Evolutionary conservation across 1,140 invertebrate species (phyloP).

Genomic region (Bilobella aurantiaca): DNA sequence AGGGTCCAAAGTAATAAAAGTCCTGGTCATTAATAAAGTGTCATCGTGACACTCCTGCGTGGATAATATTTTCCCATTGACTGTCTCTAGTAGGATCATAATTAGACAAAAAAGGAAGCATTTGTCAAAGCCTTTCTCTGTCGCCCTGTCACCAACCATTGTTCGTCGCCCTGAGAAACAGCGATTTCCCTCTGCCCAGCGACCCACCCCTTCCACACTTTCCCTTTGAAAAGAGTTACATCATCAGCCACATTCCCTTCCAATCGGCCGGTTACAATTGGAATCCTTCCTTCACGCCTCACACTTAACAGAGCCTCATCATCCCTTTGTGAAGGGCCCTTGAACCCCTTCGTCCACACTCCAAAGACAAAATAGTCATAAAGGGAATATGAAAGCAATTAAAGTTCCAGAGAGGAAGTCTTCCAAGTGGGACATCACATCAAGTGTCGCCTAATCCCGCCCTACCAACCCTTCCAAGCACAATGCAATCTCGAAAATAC

Average conservation of each 20-base stretch:
- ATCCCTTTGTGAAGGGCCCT: background rate
- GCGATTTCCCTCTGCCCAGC: background rate
- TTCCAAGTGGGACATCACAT: background rate
- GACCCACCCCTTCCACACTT: background rate
- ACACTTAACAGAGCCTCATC: background rate
- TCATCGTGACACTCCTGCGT: background rate
- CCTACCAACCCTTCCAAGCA: background rate
- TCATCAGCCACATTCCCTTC: slow-evolving; percentile 3
- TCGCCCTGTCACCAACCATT: background rate
- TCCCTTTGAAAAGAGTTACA: background rate
- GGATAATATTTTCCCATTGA: background rate
- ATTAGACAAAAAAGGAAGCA: background rate
- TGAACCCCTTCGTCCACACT: background rate
- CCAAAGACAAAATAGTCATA: background rate
- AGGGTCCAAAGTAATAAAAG: background rate
- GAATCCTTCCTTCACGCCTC: slow-evolving; percentile 6
- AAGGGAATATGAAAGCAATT: slow-evolving; percentile 7
- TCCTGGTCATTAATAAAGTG: background rate
- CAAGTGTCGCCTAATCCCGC: background rate
- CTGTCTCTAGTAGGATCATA: background rate
- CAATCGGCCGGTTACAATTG: background rate
- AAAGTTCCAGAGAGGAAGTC: background rate
- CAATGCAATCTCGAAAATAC: background rate
- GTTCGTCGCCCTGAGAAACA: background rate
- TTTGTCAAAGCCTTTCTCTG: slow-evolving; percentile 3